Evolutionary conservation across 2,797 vertebrate genomes (phyloP), one percentile per base, ranked within the genome.

Genomic region (Phaenicophaeus curvirostris): DNA sequence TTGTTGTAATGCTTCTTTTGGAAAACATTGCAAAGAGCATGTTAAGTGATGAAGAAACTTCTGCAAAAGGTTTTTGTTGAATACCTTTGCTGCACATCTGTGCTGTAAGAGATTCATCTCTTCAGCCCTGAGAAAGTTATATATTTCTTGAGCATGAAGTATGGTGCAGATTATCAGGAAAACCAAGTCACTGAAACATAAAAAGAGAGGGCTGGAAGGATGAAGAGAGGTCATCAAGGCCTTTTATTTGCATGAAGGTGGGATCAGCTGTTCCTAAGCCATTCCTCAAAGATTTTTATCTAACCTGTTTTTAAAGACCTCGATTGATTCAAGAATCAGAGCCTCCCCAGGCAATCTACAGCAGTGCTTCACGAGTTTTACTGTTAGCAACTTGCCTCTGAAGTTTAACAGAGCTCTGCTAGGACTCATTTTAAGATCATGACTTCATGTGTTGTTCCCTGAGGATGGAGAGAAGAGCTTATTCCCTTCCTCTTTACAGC

Each of bases 231-330:
- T 81, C 74, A 78, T 55, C 62, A 54, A 68, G 66, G 54, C n/a
- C 31, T 94, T 86, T 83, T 61, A 83, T 72, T 84, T 84, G 80
- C 86, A 80, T 93, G 30, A 54, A 86, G 86, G 84, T 85, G 90
- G 86, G 74, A 90, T 86, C 83, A 86, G 27, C 31, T 88, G 65
- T 55, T 93, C 63, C 83, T 88, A 72, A 92, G n/a, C 33, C n/a
- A 19, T 81, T 93, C 50, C 83, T 93, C 66, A 89, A 46, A 82
- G 73, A 89, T 94, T 88, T 65, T 95, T 80, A 48, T 65, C 85
- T 92, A 74, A 87, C 83, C 68, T 80, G 69, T 67, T 91, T 93
- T 90, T 93, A 90, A 92, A 91, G 55, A 89, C 44, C 28, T 41
- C 35, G 33, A 15, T 13, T 69, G 71, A 28, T 82, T 90, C 39